phyloP scores from a whole-genome alignment of 2,113 vertebrate species.

The Leptocoma aspasia region DNA sequence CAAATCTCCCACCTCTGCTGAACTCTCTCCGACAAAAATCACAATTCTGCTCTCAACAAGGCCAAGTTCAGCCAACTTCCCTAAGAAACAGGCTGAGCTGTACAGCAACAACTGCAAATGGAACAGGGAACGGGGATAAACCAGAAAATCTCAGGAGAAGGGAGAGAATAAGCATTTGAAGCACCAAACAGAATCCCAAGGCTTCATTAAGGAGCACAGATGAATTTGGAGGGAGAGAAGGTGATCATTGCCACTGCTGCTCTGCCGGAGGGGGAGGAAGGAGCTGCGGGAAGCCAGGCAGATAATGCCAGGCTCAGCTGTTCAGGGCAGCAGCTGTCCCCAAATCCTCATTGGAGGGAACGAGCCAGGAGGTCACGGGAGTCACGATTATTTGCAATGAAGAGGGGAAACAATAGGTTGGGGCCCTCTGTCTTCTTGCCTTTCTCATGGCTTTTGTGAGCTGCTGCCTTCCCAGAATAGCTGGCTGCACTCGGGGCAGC shows the following conservation, averaged over 20 bases:
- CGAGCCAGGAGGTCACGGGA: conserved; percentile 46
- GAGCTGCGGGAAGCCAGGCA: neutral
- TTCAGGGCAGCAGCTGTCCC: conserved; percentile 52
- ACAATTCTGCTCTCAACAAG: neutral
- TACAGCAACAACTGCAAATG: neutral
- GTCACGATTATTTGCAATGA: conserved; percentile 32
- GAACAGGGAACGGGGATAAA: neutral
- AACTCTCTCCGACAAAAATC: neutral
- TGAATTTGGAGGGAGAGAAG: neutral
- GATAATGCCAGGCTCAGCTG: conserved; percentile 39
- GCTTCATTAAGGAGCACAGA: neutral
- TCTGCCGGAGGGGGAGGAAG: neutral
- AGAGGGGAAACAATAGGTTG: conserved; percentile 51
- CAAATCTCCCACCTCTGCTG: neutral
- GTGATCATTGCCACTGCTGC: neutral
- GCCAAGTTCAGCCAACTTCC: neutral
- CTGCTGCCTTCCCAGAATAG: conserved; percentile 15
- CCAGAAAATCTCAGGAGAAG: neutral
- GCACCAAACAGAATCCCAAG: neutral
- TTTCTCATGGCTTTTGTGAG: conserved; percentile 22
- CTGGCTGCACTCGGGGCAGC: neutral
- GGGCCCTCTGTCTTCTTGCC: conserved; percentile 24
- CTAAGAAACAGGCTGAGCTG: neutral
- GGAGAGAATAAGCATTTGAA: neutral
- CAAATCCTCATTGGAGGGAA: neutral